Evolutionary conservation across 2,113 vertebrate genomes (phyloP).

Genomic region (Peromyscus maniculatus): DNA sequence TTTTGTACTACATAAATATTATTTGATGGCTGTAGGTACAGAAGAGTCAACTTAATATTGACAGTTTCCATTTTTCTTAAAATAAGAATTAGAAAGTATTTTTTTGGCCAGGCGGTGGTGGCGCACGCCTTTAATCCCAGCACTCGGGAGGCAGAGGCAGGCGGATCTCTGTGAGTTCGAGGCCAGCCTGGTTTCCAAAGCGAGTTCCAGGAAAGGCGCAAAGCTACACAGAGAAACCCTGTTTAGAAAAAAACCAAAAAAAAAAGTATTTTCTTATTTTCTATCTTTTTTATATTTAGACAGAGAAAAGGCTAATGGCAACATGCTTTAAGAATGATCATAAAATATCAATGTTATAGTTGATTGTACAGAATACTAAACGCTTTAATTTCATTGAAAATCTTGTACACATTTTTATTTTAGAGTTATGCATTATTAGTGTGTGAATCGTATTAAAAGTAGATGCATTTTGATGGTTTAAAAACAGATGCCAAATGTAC

Average conservation of each 20-base stretch:
- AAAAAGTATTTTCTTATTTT: slow-evolving; percentile 7
- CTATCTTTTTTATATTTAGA: slow-evolving; percentile 1
- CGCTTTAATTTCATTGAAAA: not conserved
- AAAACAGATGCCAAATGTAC: not conserved
- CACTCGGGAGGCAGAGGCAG: too few relatives aligned
- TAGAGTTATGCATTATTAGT: not conserved
- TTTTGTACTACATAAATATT: not conserved
- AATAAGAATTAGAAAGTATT: slow-evolving; percentile 8
- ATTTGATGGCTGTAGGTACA: not conserved
- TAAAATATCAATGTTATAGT: slow-evolving; percentile 12
- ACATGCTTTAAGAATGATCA: not conserved
- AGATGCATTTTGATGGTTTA: slow-evolving; percentile 4
- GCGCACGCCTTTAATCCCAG: too few relatives aligned
- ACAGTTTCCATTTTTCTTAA: not conserved
- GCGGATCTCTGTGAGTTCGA: too few relatives aligned
- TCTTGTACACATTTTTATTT: slow-evolving; percentile 38
- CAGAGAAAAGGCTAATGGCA: not conserved
- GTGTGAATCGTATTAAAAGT: not conserved
- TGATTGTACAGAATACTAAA: not conserved
- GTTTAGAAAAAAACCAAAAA: too few relatives aligned
- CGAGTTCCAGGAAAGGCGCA: too few relatives aligned
- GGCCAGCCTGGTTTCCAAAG: too few relatives aligned
- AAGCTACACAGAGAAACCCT: too few relatives aligned
- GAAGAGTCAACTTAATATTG: not conserved
- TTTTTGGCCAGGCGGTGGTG: not conserved